Evolutionary conservation across 2,888 invertebrate species (phyloP), one percentile per base, ranked within the genome.

Genomic region (Hypomecis atomaria): DNA sequence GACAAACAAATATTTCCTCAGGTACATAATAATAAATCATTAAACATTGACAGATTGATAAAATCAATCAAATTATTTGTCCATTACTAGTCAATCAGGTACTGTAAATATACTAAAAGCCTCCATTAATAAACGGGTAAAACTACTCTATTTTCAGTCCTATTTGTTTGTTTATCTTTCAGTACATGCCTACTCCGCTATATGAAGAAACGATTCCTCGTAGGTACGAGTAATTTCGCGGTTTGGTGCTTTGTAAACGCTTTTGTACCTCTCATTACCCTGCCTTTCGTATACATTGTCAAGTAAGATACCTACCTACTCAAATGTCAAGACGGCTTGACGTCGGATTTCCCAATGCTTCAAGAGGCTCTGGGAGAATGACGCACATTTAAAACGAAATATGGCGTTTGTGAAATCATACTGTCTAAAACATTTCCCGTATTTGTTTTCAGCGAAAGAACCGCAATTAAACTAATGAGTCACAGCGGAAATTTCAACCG

Each of bases 171-270:
- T 38, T 42, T 47, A 23, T 34, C 40, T 44, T 6, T 33, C 13
- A 13, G 40, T 45, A 49, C 13, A 9, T 40, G 37, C 11, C 7
- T 57, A 8, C 47, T 10, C 23, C 5, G 7, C 47, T 44, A 54
- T 54, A 60, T 47, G 54, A 48, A 48, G 54, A 54, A 11, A 48
- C 43, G 34, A 59, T 44, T 58, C 40, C 9, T 37, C 42, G 45
- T 60, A 45, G 34, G 23, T 10, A 34, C 45, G 37, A 65, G 59
- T 59, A 54, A 69, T 73, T 73, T 75, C 67, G 54, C 67, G 69
- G 66, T 67, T 63, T 47, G 59, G 34, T 65, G 70, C 68, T 68
- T 60, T 63, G 47, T 49, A 67, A 67, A 65, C 68, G 64, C 53
- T 53, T 66, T 62, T 64, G 49, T 63, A 62, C 68, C 63, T 65